Percentiles rank a stretch among this genome's conserved stretches.
phyloP scores from a whole-genome alignment of 2,888 invertebrate genomes.

The Machimus rusticus region DNA sequence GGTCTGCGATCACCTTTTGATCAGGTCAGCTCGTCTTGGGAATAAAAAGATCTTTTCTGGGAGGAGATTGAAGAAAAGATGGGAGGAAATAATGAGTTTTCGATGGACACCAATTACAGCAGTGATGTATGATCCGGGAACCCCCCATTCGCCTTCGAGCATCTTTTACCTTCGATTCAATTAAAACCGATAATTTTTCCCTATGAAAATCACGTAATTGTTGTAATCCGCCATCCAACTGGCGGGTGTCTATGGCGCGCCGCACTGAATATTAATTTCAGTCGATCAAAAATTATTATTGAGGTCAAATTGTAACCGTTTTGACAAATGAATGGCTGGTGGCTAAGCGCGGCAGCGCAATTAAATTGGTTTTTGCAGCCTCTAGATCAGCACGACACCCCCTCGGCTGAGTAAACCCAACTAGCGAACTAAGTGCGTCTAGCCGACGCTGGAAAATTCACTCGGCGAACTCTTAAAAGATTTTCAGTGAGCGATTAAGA shows the following conservation, averaged over 20 bases:
- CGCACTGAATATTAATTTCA: neutral
- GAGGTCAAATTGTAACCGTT: constrained; percentile 2
- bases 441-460: neutral
- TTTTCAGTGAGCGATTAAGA: neutral
- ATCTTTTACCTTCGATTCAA: neutral
- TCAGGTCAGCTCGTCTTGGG: neutral
- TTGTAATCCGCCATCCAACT: neutral
- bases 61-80: neutral
- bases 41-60: neutral
- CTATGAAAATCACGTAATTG: neutral
- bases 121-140: neutral
- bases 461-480: neutral
- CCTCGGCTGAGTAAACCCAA: neutral
- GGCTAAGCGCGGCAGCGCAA: neutral
- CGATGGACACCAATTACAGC: neutral
- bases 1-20: neutral
- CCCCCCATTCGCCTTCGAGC: neutral
- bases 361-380: constrained; percentile 4
- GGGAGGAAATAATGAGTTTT: neutral
- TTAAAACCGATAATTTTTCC: neutral
- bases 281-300: constrained; percentile 16
- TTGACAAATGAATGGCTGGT: constrained; percentile 18
- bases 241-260: neutral
- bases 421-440: neutral
- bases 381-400: neutral